Evolutionary conservation across 2,113 vertebrate species (phyloP).

Genomic region (Corythornis madagascariensis): DNA sequence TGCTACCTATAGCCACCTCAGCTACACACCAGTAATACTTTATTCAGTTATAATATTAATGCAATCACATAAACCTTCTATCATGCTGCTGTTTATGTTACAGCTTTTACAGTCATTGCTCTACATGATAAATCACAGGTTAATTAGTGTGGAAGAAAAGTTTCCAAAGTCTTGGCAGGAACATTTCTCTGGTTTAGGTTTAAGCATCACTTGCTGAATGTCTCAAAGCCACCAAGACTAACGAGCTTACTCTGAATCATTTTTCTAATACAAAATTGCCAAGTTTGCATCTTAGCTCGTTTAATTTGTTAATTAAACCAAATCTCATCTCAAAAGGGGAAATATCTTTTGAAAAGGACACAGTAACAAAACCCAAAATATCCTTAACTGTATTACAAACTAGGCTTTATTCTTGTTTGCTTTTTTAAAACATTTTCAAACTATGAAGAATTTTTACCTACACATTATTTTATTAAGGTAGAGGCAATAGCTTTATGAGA

Average conservation of each 20-base stretch:
- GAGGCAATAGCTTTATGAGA: neutral
- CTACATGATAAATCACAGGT: constrained; percentile 18
- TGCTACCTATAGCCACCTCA: neutral
- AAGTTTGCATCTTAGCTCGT: neutral
- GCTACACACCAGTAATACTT: neutral
- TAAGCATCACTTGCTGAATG: neutral
- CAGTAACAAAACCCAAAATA: neutral
- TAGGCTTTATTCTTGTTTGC: too few relatives aligned
- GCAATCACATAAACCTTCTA: neutral
- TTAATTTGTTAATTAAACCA: constrained; percentile 43
- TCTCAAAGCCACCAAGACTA: constrained; percentile 3
- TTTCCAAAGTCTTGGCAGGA: neutral
- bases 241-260: neutral
- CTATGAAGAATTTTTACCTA: neutral
- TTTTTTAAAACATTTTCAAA: neutral
- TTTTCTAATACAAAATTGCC: constrained; percentile 4
- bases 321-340: neutral
- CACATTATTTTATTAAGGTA: neutral
- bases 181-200: neutral
- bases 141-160: neutral
- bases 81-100: neutral
- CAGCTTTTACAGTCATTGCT: constrained; percentile 21
- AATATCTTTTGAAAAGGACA: neutral
- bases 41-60: neutral
- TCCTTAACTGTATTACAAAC: neutral